phyloP scores from a whole-genome alignment of 2,113 vertebrate genomes.

The Nothocercus julius region DNA sequence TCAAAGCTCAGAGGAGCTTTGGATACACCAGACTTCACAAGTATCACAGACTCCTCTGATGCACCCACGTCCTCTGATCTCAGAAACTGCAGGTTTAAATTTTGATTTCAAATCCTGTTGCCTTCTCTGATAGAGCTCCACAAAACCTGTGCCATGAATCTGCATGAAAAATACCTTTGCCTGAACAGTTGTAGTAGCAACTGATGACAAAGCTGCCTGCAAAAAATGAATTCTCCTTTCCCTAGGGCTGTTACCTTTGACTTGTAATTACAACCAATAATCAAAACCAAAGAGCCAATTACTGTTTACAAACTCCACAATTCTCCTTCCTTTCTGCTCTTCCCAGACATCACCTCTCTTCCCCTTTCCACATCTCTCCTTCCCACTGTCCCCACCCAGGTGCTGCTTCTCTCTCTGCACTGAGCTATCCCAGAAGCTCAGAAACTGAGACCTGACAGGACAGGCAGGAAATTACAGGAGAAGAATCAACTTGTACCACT shows the following conservation, averaged over 20 bases:
- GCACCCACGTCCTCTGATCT: background rate
- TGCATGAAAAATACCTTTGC: background rate
- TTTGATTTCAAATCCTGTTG: background rate
- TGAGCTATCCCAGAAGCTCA: background rate
- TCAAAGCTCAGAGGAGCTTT: background rate
- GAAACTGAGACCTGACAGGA: background rate
- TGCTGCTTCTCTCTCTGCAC: background rate
- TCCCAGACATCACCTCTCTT: background rate
- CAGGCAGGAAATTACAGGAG: background rate
- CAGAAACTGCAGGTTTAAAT: background rate
- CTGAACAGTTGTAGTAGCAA: background rate
- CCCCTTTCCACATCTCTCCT: background rate
- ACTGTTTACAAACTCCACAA: conserved; percentile 3
- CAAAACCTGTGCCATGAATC: background rate
- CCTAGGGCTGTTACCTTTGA: background rate
- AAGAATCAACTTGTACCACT: background rate
- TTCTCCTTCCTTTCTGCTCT: background rate
- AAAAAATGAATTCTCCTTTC: background rate
- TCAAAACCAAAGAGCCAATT: conserved; percentile 9
- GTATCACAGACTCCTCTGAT: rapidly evolving
- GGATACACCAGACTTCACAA: background rate
- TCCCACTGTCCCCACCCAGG: background rate
- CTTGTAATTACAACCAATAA: background rate
- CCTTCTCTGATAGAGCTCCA: background rate
- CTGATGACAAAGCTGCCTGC: background rate